phyloP scores from a whole-genome alignment of 2,113 vertebrate genomes.

The Malurus elegans region DNA sequence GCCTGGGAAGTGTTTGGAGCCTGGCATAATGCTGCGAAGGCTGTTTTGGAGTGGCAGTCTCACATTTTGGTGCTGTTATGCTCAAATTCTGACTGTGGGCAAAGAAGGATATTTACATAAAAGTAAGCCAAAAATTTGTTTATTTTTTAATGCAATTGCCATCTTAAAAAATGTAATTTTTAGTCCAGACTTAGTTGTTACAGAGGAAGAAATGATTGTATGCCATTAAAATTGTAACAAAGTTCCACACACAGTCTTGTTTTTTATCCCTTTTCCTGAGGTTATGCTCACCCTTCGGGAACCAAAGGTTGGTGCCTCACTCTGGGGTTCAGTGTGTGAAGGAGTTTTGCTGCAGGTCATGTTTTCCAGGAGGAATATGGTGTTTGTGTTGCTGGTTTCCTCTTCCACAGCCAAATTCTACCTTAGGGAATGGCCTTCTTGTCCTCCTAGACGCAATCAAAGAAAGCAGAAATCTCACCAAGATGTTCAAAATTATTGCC shows the following conservation, averaged over 20 bases:
- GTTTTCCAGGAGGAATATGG: background rate
- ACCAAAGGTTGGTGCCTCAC: background rate
- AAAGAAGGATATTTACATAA: background rate
- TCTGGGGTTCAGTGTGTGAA: background rate
- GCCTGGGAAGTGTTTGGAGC: background rate
- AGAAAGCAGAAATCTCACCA: background rate
- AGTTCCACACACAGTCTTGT: background rate
- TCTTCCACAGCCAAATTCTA: background rate
- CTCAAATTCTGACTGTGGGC: background rate
- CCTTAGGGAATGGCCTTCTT: background rate
- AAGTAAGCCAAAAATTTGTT: background rate
- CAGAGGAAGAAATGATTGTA: background rate
- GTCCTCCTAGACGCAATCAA: background rate
- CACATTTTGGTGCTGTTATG: background rate
- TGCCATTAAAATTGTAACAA: background rate
- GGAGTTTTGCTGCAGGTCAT: rapidly evolving
- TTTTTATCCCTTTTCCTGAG: background rate
- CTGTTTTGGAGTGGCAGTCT: background rate
- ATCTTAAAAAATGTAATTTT: background rate
- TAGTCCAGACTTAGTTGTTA: background rate
- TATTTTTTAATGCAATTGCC: background rate
- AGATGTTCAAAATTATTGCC: background rate
- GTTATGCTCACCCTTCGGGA: background rate
- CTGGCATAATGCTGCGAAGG: background rate
- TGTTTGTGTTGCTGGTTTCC: background rate